A percentile compares a stretch with the other conserved stretches of the same genome.
Evolutionary conservation across 2,113 vertebrate genomes (phyloP).

Genomic region (Sebastes fasciatus): DNA sequence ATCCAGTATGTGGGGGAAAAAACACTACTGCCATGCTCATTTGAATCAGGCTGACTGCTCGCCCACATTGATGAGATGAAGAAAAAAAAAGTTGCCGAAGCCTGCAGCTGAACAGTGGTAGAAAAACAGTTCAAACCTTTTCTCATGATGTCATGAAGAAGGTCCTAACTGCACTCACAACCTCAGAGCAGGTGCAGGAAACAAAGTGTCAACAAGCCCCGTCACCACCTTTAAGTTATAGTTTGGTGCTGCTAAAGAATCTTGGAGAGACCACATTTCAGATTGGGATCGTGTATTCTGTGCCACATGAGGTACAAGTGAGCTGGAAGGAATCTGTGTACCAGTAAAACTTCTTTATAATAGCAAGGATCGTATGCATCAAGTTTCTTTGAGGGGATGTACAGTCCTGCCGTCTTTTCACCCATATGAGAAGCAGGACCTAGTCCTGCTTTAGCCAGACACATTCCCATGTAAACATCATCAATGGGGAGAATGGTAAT

Average conservation of each 20-base stretch:
- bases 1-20: too few relatives aligned
- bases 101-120: neutral
- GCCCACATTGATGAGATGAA: too few relatives aligned
- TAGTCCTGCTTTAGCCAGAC: constrained; percentile 79
- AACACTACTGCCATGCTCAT: too few relatives aligned
- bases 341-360: constrained; percentile 85
- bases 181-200: too few relatives aligned
- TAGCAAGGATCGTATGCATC: constrained; percentile 83
- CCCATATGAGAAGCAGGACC: constrained; percentile 70
- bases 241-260: too few relatives aligned
- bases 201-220: too few relatives aligned
- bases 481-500: too few relatives aligned
- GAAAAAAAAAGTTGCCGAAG: neutral
- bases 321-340: constrained; percentile 85
- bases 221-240: too few relatives aligned
- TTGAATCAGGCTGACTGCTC: too few relatives aligned
- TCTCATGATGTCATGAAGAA: neutral
- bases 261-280: too few relatives aligned
- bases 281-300: too few relatives aligned
- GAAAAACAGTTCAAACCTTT: neutral
- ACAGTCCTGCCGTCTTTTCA: constrained; percentile 70
- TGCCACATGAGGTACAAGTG: constrained; percentile 54
- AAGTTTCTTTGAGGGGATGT: constrained; percentile 13
- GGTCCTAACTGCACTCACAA: neutral
- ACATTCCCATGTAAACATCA: too few relatives aligned